Evolutionary conservation across 2,113 vertebrate genomes (phyloP).

Genomic region (Heterotis niloticus): DNA sequence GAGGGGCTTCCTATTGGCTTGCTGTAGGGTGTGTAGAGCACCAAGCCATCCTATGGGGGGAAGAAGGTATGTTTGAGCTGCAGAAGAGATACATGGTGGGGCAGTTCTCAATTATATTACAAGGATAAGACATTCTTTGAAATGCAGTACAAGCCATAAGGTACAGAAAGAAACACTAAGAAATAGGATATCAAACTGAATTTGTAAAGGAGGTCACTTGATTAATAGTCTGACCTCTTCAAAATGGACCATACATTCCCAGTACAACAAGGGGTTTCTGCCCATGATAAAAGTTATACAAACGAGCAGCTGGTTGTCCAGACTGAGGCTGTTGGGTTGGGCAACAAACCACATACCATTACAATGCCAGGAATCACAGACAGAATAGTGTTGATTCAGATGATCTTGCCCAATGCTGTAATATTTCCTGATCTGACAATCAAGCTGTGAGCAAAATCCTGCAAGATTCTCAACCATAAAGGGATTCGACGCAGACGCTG

Average conservation of each 20-base stretch:
- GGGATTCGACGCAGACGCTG: background rate
- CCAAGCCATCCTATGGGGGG: background rate
- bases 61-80: background rate
- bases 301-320: background rate
- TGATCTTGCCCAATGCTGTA: background rate
- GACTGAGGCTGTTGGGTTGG: too few species aligned
- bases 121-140: background rate
- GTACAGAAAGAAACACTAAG: background rate
- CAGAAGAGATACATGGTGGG: background rate
- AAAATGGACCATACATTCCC: too few species aligned
- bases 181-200: background rate
- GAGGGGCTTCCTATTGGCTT: conserved; percentile 24
- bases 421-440: conserved; percentile 1
- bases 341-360: background rate
- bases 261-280: too few species aligned
- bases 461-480: background rate
- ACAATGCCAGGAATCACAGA: background rate
- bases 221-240: too few species aligned
- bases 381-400: background rate
- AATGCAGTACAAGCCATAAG: background rate
- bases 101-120: background rate
- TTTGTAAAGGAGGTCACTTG: background rate
- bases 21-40: conserved; percentile 25
- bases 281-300: too few species aligned
- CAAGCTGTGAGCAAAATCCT: background rate